Evolutionary conservation across 1,140 invertebrate genomes (phyloP).

Genomic region (Littorina saxatilis): DNA sequence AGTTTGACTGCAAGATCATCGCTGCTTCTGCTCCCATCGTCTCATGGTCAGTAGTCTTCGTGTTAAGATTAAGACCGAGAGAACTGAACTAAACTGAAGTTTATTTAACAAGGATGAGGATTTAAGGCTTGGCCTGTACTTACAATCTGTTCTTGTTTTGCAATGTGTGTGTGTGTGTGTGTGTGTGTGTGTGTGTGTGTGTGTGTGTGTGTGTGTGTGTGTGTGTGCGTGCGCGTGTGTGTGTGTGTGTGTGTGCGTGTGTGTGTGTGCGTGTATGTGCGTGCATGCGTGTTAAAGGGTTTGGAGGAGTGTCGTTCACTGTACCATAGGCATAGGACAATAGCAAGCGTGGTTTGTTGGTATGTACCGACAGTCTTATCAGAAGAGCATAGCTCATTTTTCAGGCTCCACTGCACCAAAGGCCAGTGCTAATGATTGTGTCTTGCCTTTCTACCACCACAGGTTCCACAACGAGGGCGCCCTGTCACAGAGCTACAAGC

Average conservation of each 20-base stretch:
- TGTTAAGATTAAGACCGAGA: too few relatives aligned
- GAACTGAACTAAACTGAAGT: too few relatives aligned
- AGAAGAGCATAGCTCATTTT: too few relatives aligned
- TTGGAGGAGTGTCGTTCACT: too few relatives aligned
- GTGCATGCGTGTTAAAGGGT: neutral
- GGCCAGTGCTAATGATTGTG: too few relatives aligned
- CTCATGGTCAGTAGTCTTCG: conserved; percentile 87
- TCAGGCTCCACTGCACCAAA: too few relatives aligned
- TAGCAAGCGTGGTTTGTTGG: too few relatives aligned
- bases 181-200: neutral
- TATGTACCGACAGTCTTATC: too few relatives aligned
- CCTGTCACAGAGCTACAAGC: conserved; percentile 98
- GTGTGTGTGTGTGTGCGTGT: neutral
- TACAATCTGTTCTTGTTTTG: too few relatives aligned
- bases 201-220: neutral
- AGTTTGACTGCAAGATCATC: conserved; percentile 97
- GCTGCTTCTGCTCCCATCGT: conserved; percentile 95
- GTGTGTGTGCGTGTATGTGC: neutral
- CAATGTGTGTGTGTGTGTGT: neutral
- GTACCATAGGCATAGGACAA: too few relatives aligned
- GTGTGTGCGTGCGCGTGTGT: neutral
- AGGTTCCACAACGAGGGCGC: conserved; percentile 66
- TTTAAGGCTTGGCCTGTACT: neutral
- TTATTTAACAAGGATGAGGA: too few relatives aligned
- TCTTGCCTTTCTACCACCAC: neutral